Percentiles rank a stretch among this genome's conserved stretches.
phyloP scores from a whole-genome alignment of 1,140 invertebrate genomes.

The Teleogryllus occipitalis region DNA sequence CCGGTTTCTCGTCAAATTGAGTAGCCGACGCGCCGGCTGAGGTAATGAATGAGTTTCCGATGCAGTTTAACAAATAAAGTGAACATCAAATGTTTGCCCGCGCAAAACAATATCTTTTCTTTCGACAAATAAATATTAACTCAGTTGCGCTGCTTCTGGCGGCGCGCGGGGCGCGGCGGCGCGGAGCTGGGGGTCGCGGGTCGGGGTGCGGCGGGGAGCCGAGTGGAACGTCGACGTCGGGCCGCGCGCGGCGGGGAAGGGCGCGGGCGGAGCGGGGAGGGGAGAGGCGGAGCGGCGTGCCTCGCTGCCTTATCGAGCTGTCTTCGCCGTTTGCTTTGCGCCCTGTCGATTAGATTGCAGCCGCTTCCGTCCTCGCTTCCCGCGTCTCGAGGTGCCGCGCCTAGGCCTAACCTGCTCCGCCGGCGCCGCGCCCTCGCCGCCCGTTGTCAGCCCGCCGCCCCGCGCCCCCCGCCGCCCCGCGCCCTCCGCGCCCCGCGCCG shows the following conservation, averaged over 20 bases:
- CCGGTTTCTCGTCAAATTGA: neutral
- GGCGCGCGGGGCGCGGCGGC: too few relatives aligned
- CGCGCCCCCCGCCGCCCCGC: too few relatives aligned
- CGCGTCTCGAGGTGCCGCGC: neutral
- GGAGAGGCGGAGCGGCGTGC: neutral
- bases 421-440: too few relatives aligned
- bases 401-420: neutral
- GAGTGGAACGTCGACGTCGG: too few relatives aligned
- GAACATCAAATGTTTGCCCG: neutral
- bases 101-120: constrained; percentile 1
- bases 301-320: neutral
- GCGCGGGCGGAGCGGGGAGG: neutral
- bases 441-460: neutral
- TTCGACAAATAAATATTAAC: neutral
- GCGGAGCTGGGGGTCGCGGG: too few relatives aligned
- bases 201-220: too few relatives aligned
- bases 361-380: neutral
- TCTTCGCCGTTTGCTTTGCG: neutral
- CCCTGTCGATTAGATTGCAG: constrained; percentile 1
- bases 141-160: neutral
- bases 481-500: too few relatives aligned
- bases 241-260: neutral
- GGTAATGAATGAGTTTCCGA: constrained; percentile 4
- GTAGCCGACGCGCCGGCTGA: neutral
- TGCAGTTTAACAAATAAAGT: neutral